These are phyloP conservation scores for Pygoscelis adeliae DNA, from an alignment of 2,113 vertebrate genomes.

Conservation along the genomic window DNA sequence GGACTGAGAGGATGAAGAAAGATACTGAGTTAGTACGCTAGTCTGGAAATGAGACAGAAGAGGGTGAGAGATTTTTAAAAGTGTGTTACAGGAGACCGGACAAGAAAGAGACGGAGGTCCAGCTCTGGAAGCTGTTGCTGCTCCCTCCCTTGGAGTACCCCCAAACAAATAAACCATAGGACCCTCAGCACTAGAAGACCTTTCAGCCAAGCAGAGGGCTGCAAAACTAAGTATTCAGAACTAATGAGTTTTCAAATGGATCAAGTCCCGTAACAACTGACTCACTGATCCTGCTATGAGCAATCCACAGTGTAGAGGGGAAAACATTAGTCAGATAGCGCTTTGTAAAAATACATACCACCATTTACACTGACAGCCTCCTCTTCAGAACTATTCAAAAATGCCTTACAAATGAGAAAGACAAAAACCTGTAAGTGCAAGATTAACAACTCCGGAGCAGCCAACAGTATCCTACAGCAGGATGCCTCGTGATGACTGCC, in stretches of 20 bases:
- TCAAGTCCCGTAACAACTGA: neutral
- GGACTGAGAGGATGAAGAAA: neutral
- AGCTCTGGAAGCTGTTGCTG: neutral
- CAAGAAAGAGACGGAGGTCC: neutral
- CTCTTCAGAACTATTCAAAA: neutral
- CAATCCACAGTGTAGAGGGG: neutral
- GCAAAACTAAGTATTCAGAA: neutral
- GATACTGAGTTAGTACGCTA: neutral
- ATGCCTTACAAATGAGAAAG: neutral
- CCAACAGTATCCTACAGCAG: neutral
- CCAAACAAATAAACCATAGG: neutral
- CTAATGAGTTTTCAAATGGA: neutral
- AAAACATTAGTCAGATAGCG: neutral
- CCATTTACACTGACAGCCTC: neutral
- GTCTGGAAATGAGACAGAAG: neutral
- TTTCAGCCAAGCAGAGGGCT: neutral
- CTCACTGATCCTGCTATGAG: neutral
- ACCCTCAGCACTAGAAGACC: neutral
- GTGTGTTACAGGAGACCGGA: neutral
- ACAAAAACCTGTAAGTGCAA: neutral
- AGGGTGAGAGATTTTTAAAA: neutral
- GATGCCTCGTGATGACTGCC: neutral
- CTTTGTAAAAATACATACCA: neutral
- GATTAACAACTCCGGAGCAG: neutral
- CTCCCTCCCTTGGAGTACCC: neutral